These are phyloP conservation scores for Sinocyclocheilus rhinocerous DNA, from an alignment of 2,113 vertebrate species.

Conservation along the genomic window DNA sequence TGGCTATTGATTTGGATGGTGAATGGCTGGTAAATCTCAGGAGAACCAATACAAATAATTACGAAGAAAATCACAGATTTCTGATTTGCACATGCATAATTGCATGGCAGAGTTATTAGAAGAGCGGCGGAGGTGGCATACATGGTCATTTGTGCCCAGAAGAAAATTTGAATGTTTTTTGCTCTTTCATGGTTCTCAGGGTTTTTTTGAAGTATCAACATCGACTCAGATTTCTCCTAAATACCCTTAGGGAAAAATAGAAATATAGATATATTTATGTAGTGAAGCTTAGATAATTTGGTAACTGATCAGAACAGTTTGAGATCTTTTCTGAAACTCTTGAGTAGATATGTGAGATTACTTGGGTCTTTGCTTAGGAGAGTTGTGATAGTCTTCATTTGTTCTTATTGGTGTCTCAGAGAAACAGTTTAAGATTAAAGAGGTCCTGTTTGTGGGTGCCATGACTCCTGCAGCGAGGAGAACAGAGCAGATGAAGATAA, in stretches of 20 bases:
- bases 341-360: background rate
- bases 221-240: background rate
- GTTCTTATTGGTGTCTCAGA: background rate
- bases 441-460: background rate
- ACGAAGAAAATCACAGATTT: slow-evolving; percentile 77
- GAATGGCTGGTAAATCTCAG: slow-evolving; percentile 68
- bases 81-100: slow-evolving; percentile 76
- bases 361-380: background rate
- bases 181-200: background rate
- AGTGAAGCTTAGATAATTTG: background rate
- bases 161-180: background rate
- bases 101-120: slow-evolving; percentile 66
- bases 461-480: background rate
- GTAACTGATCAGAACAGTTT: background rate
- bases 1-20: slow-evolving; percentile 77
- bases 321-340: background rate
- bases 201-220: background rate
- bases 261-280: background rate
- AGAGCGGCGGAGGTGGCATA: slow-evolving; percentile 53
- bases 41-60: slow-evolving; percentile 82
- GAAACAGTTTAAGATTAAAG: background rate
- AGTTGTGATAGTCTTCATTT: background rate
- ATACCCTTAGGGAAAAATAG: background rate
- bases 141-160: slow-evolving; percentile 59
- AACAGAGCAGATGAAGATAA: background rate